Conservation (phyloP, 2,797 vertebrate genomes). For the Ciconia nigra region DNA sequence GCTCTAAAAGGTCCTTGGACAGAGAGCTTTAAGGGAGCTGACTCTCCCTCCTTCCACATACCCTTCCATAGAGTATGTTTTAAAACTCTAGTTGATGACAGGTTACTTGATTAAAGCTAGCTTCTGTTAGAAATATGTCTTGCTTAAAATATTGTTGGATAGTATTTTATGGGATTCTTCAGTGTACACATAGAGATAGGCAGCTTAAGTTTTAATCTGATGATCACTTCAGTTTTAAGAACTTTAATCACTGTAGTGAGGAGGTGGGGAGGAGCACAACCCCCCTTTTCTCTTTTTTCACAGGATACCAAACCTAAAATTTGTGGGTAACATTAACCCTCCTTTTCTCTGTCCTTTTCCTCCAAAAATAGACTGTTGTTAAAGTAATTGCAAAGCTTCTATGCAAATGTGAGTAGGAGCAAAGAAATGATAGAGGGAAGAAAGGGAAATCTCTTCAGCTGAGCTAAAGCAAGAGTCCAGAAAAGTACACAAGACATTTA, state of each 20-base stretch:
- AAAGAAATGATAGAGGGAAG: neutral
- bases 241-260: neutral
- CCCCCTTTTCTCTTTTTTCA: neutral
- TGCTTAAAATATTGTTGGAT: neutral
- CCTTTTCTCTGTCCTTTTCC: neutral
- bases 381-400: neutral
- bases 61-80: accelerated
- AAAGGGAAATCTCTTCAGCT: neutral
- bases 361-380: neutral
- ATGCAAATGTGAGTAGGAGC: neutral
- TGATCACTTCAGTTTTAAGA: neutral
- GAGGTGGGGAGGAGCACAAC: neutral
- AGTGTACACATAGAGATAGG: neutral
- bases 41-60: neutral
- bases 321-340: accelerated
- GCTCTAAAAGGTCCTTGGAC: neutral
- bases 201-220: neutral
- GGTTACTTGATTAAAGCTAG: neutral
- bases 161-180: neutral
- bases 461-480: neutral
- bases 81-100: neutral
- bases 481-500: neutral
- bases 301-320: neutral
- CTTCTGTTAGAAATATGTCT: neutral
- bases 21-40: neutral